A percentile compares a stretch with the other conserved stretches of the same genome.
Evolutionary conservation across 2,797 vertebrate species (phyloP).

Genomic region (Menidia menidia): DNA sequence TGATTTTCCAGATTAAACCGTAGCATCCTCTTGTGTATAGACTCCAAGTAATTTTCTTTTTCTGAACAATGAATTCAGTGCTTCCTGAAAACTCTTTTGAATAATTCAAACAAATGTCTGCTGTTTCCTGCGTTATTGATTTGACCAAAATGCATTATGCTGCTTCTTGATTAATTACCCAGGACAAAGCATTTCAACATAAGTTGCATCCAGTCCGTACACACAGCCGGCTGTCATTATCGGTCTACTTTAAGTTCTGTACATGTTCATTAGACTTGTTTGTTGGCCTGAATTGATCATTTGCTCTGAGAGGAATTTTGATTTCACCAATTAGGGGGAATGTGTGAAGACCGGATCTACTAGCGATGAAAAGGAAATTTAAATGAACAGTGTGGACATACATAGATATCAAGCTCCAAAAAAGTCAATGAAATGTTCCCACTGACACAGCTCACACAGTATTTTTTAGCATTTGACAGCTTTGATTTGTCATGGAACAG

Average conservation of each 20-base stretch:
- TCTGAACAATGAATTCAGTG: neutral
- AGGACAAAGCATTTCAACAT: neutral
- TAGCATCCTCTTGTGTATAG: neutral
- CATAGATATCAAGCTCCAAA: neutral
- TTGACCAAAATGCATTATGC: neutral
- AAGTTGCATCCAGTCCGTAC: neutral
- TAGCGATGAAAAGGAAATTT: neutral
- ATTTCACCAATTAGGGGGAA: neutral
- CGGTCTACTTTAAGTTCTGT: neutral
- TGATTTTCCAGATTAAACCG: neutral
- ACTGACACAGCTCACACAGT: neutral
- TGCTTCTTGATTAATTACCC: neutral
- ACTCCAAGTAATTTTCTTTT: neutral
- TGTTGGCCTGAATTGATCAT: neutral
- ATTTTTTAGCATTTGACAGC: neutral
- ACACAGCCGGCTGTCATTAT: neutral
- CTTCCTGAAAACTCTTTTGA: neutral
- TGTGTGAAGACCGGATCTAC: neutral
- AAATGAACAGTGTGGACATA: neutral
- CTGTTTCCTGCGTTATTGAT: too few relatives aligned
- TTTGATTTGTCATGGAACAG: neutral
- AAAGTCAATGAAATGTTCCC: neutral
- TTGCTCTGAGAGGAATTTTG: conserved; percentile 5
- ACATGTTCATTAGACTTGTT: neutral
- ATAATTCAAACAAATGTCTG: neutral